Conservation (phyloP, 2,113 vertebrate species). For the Apeltes quadracus region DNA sequence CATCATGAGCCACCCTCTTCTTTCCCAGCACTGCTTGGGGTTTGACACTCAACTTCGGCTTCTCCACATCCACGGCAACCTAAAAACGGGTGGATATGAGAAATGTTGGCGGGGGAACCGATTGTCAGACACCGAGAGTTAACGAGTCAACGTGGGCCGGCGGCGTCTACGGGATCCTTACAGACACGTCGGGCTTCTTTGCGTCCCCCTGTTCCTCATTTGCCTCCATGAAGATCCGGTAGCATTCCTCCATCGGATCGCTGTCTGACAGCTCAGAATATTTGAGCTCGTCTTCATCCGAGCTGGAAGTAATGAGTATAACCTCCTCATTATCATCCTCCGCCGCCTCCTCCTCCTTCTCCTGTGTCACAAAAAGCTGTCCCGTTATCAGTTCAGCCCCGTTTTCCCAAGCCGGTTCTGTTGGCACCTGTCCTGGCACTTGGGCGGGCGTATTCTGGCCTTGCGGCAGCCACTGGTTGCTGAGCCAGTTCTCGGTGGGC, state of each 20-base stretch:
- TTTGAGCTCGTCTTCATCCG: slow-evolving; percentile 62
- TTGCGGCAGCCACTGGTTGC: slow-evolving; percentile 14
- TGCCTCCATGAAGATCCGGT: slow-evolving; percentile 82
- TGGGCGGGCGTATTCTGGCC: slow-evolving; percentile 29
- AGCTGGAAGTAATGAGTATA: slow-evolving; percentile 57
- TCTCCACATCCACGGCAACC: slow-evolving; percentile 34
- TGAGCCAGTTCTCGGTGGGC: neutral
- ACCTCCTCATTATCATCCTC: neutral
- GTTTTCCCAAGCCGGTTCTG: neutral
- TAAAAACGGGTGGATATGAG: slow-evolving; percentile 8
- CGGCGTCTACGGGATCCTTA: slow-evolving; percentile 54
- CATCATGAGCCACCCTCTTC: slow-evolving; percentile 77
- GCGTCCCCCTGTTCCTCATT: slow-evolving; percentile 42
- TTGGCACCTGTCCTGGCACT: slow-evolving; percentile 15
- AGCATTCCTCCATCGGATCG: slow-evolving; percentile 82
- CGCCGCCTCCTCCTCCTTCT: neutral
- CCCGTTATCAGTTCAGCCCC: neutral
- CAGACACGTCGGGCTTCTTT: slow-evolving; percentile 32
- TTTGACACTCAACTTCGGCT: slow-evolving; percentile 40
- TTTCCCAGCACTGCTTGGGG: slow-evolving; percentile 37
- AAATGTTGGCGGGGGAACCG: neutral
- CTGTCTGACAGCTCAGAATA: slow-evolving; percentile 79
- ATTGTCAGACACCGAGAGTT: neutral
- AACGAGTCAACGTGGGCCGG: neutral
- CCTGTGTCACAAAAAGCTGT: neutral